phyloP scores from a whole-genome alignment of 2,113 vertebrate species.

The Microtus pennsylvanicus region DNA sequence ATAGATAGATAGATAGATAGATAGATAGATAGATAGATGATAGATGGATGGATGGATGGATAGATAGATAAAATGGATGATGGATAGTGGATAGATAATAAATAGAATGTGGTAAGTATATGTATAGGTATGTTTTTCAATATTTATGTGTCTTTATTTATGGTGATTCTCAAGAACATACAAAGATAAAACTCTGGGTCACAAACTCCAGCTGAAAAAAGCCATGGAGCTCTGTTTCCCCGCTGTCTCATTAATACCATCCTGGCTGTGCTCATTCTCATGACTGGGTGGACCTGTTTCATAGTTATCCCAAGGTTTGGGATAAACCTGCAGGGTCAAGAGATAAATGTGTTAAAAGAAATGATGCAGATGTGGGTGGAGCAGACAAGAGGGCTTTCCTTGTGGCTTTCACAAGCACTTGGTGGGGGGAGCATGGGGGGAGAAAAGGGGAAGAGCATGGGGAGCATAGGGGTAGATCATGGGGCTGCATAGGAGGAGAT shows the following conservation, averaged over 20 bases:
- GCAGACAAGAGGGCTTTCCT: neutral
- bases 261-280: neutral
- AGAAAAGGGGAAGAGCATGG: neutral
- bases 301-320: slow-evolving; percentile 18
- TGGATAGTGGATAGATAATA: neutral
- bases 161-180: neutral
- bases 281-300: neutral
- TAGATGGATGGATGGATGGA: too few relatives aligned
- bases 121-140: neutral
- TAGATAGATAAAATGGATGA: too few relatives aligned
- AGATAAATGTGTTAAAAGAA: slow-evolving; percentile 4
- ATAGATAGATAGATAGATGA: too few relatives aligned
- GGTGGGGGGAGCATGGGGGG: neutral
- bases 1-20: too few relatives aligned
- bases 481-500: too few relatives aligned
- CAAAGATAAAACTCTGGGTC: slow-evolving; percentile 75
- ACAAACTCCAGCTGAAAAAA: slow-evolving; percentile 51
- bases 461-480: too few relatives aligned
- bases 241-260: neutral
- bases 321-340: neutral
- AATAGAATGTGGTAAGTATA: neutral
- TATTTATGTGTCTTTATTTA: neutral
- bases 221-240: neutral
- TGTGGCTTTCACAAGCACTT: fast-evolving
- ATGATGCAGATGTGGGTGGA: neutral